Base-by-base conservation (phyloP, 2,113 vertebrate species). In the Oceanodroma tethys region DNA sequence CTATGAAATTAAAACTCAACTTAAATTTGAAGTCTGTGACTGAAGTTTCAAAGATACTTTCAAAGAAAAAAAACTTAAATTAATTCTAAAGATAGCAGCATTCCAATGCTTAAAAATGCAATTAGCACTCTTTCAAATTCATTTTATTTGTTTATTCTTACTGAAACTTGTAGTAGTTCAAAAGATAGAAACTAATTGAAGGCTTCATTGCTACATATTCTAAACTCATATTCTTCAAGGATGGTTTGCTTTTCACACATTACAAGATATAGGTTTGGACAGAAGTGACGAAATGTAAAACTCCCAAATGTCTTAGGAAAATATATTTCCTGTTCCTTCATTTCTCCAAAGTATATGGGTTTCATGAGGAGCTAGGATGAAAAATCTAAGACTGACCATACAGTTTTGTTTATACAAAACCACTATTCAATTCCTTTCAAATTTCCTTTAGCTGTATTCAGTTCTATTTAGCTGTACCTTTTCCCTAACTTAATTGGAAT, bases 11-110 rank as follows among this genome's bases (percentile, higher is more conserved):
- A 94, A 95, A 96, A 94, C 67, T 88, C 36, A 90, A 90, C 86
- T 67, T 13, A 66, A 94, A 94, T 94, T 90, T 88, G 71, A 94
- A 95, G 74, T 73, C 88, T 43, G 19, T 84, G 58, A 96, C 63
- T 86, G 81, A 95, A 95, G 62, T 88, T 94, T 93, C 81, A 95
- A 95, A 91, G 87, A 93, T 27, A 86, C 2, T 85, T 95, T 90
- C 84, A 94, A 93, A 94, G 70, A 85, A 96, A 90, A 65, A 87
- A 63, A 66, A 2, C 10, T 91, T 74, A 74, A 90, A 93, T 82
- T 91, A 92, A 73, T 95, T 97, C 79, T 88, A 82, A 83, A 92
- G 63, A 82, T 36, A 90, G 66, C 70, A 94, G 42, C 32, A 92
- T 85, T 88, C 53, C 36, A 90, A 68, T 38, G 43, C 63, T 83